Evolutionary conservation across 1,140 invertebrate species (phyloP), one percentile per base, ranked within the genome.

Genomic region (Penaeus japonicus): DNA sequence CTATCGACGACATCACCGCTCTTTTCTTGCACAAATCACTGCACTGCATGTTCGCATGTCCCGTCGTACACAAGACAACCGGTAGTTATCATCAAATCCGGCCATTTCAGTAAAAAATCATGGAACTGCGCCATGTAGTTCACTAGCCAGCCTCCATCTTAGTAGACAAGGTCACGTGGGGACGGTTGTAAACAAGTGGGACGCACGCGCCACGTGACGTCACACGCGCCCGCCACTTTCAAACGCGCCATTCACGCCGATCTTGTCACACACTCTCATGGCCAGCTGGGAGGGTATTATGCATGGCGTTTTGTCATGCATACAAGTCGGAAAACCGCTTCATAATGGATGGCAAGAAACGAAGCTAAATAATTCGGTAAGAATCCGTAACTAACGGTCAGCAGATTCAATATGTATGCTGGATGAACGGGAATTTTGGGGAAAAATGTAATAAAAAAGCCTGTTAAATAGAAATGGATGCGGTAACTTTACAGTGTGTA

Each of bases 161-260:
- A 85, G 87, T 70, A 89, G 87, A 84, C 87, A 89, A 89, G 87
- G 87, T 89, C 87, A 89, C 87, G 87, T 89, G 87, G 87, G 87
- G 87, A 89, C 87, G 82, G 87, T 89, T 89, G 87, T 89, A 89
- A 89, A 89, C 87, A 89, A 89, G 87, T 89, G 75, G 87, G 57
- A 89, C 87, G 87, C 87, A 89, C 82, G 87, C 87, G 87, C 84
- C 75, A 79, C 87, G 75, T 84, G 81, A 89, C 87, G 81, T 90
- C 89, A 87, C 54, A 24, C 22, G 22, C n/a, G 15, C 53, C 27
- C 79, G 78, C 53, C 35, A 81, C 55, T 47, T 77, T 85, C 77
- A 85, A 81, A 90, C 53, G 35, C n/a, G 18, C 20, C 27, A 83
- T 32, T 32, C 39, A 27, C 65, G 30, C 83, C 32, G n/a, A 7